phyloP scores from a whole-genome alignment of 2,113 vertebrate genomes.

The Xerus inauris region DNA sequence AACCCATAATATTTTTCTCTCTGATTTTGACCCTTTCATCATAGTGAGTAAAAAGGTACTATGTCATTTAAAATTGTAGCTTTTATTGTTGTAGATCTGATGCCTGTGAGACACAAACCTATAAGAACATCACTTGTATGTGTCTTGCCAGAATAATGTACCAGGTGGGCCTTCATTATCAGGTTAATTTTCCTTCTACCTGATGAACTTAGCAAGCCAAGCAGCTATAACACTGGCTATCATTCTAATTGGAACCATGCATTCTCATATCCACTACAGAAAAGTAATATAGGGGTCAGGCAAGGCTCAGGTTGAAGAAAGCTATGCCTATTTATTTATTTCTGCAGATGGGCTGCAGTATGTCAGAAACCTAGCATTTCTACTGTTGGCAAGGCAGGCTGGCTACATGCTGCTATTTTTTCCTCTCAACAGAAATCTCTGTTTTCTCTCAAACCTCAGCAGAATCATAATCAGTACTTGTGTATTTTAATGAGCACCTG shows the following conservation, averaged over 20 bases:
- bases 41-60: not conserved
- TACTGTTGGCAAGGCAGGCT: not conserved
- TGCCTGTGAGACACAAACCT: not conserved
- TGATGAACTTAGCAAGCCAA: not conserved
- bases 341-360: not conserved
- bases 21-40: not conserved
- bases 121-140: not conserved
- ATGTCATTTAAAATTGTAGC: conserved; percentile 4
- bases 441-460: not conserved
- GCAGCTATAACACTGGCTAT: not conserved
- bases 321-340: not conserved
- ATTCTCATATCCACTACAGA: not conserved
- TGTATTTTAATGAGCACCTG: conserved; percentile 36
- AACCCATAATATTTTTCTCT: not conserved
- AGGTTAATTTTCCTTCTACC: not conserved
- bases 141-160: not conserved
- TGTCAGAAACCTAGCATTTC: conserved; percentile 16
- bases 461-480: not conserved
- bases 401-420: conserved; percentile 32
- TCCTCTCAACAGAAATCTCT: not conserved
- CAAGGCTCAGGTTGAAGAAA: not conserved
- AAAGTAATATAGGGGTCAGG: not conserved
- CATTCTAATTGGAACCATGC: not conserved
- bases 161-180: not conserved
- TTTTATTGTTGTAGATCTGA: not conserved